Conservation (phyloP, 2,113 vertebrate genomes). For the Diadophis punctatus region DNA sequence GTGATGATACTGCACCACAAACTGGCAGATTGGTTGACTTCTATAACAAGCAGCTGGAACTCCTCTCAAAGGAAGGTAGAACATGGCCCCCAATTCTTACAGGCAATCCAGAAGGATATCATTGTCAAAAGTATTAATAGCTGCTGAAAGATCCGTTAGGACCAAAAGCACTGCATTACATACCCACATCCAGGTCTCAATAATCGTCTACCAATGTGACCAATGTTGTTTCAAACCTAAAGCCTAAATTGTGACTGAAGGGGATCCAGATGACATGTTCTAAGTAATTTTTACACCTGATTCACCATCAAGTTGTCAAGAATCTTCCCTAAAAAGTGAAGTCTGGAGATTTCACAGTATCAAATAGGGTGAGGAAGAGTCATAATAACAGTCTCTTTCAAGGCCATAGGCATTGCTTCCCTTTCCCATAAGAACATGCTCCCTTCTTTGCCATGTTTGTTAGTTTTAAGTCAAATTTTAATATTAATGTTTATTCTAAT, state of each 20-base stretch:
- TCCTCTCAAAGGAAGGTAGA: not conserved
- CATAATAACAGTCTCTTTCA: not conserved
- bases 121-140: not conserved
- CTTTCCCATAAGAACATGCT: not conserved
- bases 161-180: not conserved
- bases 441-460: not conserved
- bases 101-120: not conserved
- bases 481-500: not conserved
- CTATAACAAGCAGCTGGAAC: not conserved
- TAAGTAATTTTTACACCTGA: not conserved
- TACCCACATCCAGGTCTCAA: not conserved
- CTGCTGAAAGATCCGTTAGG: not conserved
- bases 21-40: not conserved
- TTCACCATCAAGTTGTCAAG: not conserved
- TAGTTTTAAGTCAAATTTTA: not conserved
- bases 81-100: not conserved
- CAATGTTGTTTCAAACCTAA: not conserved
- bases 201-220: not conserved
- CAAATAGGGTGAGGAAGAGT: not conserved
- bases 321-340: not conserved
- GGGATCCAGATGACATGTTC: not conserved
- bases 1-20: not conserved
- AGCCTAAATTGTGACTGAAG: not conserved
- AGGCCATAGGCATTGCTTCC: not conserved
- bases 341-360: not conserved